Conservation (phyloP, 2,888 invertebrate genomes). For the Phytoseiulus persimilis region DNA sequence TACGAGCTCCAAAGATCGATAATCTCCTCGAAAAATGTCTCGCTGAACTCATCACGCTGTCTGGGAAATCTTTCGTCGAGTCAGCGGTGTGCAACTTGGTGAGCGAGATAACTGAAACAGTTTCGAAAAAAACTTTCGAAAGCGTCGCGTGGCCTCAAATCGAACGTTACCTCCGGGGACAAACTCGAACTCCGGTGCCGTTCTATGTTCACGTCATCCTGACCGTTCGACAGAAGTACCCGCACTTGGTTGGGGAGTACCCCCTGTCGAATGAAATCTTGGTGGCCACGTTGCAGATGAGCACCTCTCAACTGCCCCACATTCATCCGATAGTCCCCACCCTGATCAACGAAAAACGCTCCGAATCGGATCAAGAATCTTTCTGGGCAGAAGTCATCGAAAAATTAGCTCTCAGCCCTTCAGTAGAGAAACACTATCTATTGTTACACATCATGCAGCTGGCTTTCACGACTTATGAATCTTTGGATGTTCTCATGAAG, state of each 20-base stretch:
- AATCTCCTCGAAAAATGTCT: not conserved
- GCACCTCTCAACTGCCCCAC: constrained; percentile 21
- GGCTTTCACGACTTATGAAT: not conserved
- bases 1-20: not conserved
- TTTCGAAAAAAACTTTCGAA: not conserved
- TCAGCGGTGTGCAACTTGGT: constrained; percentile 11
- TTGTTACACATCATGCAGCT: constrained; percentile 1
- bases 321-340: constrained; percentile 11
- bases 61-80: not conserved
- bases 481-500: constrained; percentile 13
- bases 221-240: not conserved
- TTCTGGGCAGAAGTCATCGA: not conserved
- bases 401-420: not conserved
- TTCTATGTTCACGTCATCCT: not conserved
- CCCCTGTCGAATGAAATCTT: not conserved
- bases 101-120: not conserved
- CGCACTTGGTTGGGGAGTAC: not conserved
- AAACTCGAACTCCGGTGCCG: not conserved
- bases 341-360: not conserved
- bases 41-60: not conserved
- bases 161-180: not conserved
- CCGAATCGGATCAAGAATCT: not conserved
- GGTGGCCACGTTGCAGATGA: not conserved
- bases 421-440: constrained; percentile 14
- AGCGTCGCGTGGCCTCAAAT: not conserved